Percentiles rank a stretch among this genome's conserved stretches.
These are phyloP conservation scores for Nerophis lumbriciformis DNA, from an alignment of 2,113 vertebrate genomes.

Conservation along the genomic window DNA sequence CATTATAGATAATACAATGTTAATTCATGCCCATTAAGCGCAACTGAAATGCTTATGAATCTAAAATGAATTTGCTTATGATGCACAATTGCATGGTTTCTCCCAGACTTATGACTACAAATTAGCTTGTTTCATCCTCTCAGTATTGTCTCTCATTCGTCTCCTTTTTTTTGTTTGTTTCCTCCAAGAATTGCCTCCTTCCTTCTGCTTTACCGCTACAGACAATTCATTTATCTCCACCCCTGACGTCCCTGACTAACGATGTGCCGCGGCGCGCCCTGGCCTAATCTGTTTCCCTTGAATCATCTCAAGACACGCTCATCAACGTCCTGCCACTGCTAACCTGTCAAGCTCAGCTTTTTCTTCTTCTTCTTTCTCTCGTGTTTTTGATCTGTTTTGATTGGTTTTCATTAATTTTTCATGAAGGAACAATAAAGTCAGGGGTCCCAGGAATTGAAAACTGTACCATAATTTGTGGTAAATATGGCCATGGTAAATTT, in stretches of 20 bases:
- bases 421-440: no score
- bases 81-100: neutral
- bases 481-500: no score
- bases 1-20: conserved; percentile 3
- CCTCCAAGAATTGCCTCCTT: conserved; percentile 17
- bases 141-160: conserved; percentile 4
- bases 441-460: no score
- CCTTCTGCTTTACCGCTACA: conserved; percentile 36
- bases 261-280: conserved; percentile 56
- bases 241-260: conserved; percentile 61
- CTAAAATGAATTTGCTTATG: conserved; percentile 4
- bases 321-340: conserved; percentile 34
- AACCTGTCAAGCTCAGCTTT: neutral
- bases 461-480: no score
- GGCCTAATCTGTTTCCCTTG: conserved; percentile 63
- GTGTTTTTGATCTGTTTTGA: conserved; percentile 19
- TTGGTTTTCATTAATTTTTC: conserved; percentile 7
- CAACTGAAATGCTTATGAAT: neutral
- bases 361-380: conserved; percentile 9
- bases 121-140: neutral
- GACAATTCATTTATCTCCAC: conserved; percentile 58
- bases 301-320: conserved; percentile 55
- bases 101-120: neutral
- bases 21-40: conserved; percentile 2
- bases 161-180: conserved; percentile 11